Base-by-base conservation (phyloP, 2,113 vertebrate genomes). In the Xenopus borealis region DNA sequence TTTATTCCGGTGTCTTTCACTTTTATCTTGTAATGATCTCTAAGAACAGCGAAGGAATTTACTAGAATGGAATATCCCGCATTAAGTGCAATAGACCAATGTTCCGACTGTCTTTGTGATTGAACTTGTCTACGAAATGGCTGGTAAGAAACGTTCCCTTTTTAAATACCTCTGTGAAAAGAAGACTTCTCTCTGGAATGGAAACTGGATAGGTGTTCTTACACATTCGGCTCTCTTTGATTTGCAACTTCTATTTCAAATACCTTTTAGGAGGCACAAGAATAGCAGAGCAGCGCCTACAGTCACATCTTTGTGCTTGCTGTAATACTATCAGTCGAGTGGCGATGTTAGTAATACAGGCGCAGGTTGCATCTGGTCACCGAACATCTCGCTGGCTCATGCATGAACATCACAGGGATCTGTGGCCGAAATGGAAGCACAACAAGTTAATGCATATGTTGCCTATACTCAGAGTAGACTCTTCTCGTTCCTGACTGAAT, bases 241-340 rank as follows among this genome's bases (percentile, higher is more conserved):
- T 89, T 90, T 81, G 84, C 87, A 83, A 82, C 85, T 88, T 85
- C 85, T 82, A 87, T 92, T 87, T 88, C 85, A 90, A 84, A 84
- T 88, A 78, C 80, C 84, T 85, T 86, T 84, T 68, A 82, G 63
- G 82, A 82, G 83, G 79, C 79, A 72, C 66, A 72, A 80, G 81
- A 83, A 80, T 79, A 78, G 66, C 76, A 78, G 16, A 86, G 82
- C 78, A 84, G 81, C 83, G 88, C 86, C 83, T 89, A 87, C 84
- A 85, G 84, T 80, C 77, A 84, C 80, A 80, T 84, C 88, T 90
- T 91, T 88, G 90, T 88, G 82, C 84, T 80, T 72, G 82, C 71
- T 85, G 85, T 85, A 90, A 87, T 66, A 81, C 80, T 83, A 83
- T 83, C 86, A 83, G 88, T 86, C 82, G 83, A 80, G 83, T 86